These are phyloP conservation scores for Clinocottus analis DNA, from an alignment of 2,113 vertebrate genomes.

Conservation along the genomic window DNA sequence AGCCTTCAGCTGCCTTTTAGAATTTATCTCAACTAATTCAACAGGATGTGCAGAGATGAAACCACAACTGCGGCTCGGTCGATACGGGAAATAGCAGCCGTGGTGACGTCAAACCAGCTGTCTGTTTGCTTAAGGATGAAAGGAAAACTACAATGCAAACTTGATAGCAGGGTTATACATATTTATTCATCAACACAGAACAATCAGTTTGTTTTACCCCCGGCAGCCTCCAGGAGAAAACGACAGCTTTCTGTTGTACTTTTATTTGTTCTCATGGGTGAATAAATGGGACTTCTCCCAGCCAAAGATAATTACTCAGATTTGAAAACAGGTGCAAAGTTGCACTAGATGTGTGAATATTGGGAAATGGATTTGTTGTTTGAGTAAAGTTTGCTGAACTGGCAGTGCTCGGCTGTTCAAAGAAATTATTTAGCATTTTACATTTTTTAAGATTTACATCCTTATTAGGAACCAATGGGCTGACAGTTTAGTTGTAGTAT, in stretches of 20 bases:
- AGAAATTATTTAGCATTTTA: neutral
- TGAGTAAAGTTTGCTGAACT: neutral
- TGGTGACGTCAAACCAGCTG: neutral
- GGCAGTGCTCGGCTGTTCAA: neutral
- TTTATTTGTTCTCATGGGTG: neutral
- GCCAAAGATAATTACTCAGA: neutral
- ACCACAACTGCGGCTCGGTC: neutral
- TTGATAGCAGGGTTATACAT: neutral
- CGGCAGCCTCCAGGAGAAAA: neutral
- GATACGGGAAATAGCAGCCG: neutral
- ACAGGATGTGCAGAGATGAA: conserved; percentile 29
- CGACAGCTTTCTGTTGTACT: neutral
- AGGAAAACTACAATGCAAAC: neutral
- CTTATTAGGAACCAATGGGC: neutral
- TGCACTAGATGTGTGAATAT: neutral
- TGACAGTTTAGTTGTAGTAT: neutral
- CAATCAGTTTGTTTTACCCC: neutral
- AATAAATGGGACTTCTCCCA: neutral
- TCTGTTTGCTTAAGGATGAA: neutral
- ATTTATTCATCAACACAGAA: neutral
- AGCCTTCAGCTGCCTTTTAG: conserved; percentile 20
- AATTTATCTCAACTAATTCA: conserved; percentile 1
- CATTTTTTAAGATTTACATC: neutral
- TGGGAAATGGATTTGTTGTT: neutral
- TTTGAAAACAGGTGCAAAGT: neutral